Base-by-base conservation (phyloP, 2,888 invertebrate species). In the Leptinotarsa tumamoca region DNA sequence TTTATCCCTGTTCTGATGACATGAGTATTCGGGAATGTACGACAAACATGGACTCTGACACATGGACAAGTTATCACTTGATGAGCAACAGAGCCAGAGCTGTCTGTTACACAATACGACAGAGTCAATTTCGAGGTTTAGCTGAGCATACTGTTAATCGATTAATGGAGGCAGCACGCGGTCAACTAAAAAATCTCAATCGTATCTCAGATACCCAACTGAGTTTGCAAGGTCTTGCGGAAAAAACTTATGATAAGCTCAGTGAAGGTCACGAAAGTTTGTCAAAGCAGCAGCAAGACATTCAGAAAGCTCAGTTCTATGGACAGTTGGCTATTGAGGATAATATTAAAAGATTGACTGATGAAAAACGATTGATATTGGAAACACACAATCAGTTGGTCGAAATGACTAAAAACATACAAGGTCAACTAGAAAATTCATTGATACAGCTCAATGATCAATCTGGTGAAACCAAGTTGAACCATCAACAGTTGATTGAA, bases 31-130 rank as follows among this genome's bases (percentile, higher is more conserved):
- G 90, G 82, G 91, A 92, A 77, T 94, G 94, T 84, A 93, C 93
- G 3, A 89, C 87, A 27, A 87, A 89, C 54, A 93, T 94, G 93
- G 92, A 93, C 84, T 86, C 91, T 4, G 91, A 92, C 81, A 91
- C 91, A 67, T 93, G 93, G 93, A 93, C 93, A 83, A 91, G 92
- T n/a, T 94, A 93, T 84, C 92, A 93, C 85, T 88, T 93, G 70
- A 91, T 93, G 87, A 91, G 91, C 79, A 93, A 93, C 84, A 86
- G 93, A 81, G 93, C 93, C 0, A 88, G 92, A 77, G 92, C 93
- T n/a, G 91, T 94, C 74, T 94, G 94, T 83, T 92, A 93, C 82
- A 88, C 91, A 18, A 89, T 92, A 21, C 89, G 93, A 71, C 92
- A 92, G 84, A 89, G 90, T 52, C 93, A 93, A 84, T 93, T 93